Conservation (phyloP, 2,888 invertebrate species). For the Tinea pellionella region DNA sequence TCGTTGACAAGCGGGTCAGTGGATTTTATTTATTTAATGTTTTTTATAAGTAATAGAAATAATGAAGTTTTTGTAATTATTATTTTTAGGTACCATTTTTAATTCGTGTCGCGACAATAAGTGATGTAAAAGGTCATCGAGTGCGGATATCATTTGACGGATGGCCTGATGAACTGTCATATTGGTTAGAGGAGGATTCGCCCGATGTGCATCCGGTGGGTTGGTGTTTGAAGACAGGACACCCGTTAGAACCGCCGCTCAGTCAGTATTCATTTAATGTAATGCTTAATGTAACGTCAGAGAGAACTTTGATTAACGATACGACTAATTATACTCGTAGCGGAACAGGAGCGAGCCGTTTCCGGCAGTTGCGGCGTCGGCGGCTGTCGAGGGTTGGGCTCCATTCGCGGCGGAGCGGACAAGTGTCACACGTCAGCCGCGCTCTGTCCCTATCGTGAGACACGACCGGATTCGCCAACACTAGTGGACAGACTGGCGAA, state of each 20-base stretch:
- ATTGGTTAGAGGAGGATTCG: conserved; percentile 92
- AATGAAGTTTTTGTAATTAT: no score
- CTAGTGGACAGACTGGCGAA: background rate
- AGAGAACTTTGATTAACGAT: no score
- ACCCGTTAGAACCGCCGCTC: conserved; percentile 86
- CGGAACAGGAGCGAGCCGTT: conserved; percentile 71
- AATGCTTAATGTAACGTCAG: no score
- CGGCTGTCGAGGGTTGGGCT: conserved; percentile 92
- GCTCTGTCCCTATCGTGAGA: conserved; percentile 77
- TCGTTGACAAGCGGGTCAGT: conserved; percentile 80
- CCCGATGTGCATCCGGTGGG: conserved; percentile 91
- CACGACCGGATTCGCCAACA: conserved; percentile 19
- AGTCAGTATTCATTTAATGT: conserved; percentile 58
- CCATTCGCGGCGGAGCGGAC: conserved; percentile 81
- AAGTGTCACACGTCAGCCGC: conserved; percentile 78
- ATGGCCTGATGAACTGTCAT: conserved; percentile 86
- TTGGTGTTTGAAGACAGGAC: conserved; percentile 91
- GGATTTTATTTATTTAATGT: no score
- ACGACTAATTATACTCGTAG: conserved; percentile 37
- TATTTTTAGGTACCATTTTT: conserved; percentile 73
- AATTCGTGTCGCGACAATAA: conserved; percentile 87
- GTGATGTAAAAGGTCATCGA: conserved; percentile 79
- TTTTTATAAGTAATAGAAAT: no score
- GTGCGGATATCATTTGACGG: conserved; percentile 88
- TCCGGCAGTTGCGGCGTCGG: conserved; percentile 81